phyloP scores from a whole-genome alignment of 2,797 vertebrate species.

The Pipistrellus kuhlii region DNA sequence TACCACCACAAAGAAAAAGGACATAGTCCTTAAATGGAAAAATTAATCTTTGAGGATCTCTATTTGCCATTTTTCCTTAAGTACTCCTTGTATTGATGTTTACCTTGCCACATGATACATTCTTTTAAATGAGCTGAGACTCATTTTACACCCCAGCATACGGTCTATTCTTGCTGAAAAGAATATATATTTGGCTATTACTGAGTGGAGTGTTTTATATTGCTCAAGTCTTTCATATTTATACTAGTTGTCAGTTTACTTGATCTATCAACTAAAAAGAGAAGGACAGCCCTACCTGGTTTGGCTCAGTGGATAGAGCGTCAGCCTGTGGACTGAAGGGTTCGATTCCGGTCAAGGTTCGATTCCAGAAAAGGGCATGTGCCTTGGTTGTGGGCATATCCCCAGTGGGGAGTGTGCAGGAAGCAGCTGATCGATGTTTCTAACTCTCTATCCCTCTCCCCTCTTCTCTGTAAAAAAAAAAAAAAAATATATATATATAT shows the following conservation, averaged over 20 bases:
- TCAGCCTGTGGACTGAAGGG: too few relatives aligned
- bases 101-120: neutral
- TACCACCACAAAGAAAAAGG: neutral
- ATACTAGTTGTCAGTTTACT: neutral
- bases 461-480: too few relatives aligned
- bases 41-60: neutral
- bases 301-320: too few relatives aligned
- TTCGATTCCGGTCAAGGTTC: too few relatives aligned
- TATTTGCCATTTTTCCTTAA: conserved; percentile 32
- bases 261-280: conserved; percentile 18
- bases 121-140: neutral
- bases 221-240: neutral
- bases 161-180: conserved; percentile 36
- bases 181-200: neutral
- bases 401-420: too few relatives aligned
- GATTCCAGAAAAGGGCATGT: too few relatives aligned
- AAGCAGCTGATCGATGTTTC: too few relatives aligned
- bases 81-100: conserved; percentile 29
- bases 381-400: too few relatives aligned
- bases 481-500: too few relatives aligned
- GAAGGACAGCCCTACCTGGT: neutral
- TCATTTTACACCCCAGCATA: neutral
- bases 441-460: too few relatives aligned
- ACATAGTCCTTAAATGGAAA: neutral
- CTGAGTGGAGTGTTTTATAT: neutral